Evolutionary conservation across 30 jellyfish, hydroid and myxozoan species (phyloP).

Genomic region (Chironex yamaguchii): DNA sequence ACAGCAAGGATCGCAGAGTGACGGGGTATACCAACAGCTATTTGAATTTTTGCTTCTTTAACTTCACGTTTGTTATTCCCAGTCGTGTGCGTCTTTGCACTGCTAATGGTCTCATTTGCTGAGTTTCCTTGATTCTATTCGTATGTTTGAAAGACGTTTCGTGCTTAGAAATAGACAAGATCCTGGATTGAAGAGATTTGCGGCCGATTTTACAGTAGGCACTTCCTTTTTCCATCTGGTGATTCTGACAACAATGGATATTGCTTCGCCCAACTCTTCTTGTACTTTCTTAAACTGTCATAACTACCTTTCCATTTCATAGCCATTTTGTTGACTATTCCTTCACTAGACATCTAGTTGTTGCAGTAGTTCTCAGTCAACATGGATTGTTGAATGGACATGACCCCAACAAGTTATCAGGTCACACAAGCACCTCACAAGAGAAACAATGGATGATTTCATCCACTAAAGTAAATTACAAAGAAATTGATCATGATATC

Average conservation of each 20-base stretch:
- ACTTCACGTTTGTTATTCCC: conserved; percentile 35
- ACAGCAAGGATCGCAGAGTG: conserved; percentile 74
- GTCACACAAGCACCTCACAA: conserved; percentile 33
- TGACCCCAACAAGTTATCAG: neutral
- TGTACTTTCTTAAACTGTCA: conserved; percentile 32
- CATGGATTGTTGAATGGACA: neutral
- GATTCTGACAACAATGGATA: conserved; percentile 62
- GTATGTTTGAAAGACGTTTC: conserved; percentile 26
- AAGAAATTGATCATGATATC: neutral
- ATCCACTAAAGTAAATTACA: neutral
- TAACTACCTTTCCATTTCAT: conserved; percentile 51
- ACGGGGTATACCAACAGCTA: conserved; percentile 74
- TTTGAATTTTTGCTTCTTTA: conserved; percentile 61
- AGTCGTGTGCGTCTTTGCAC: conserved; percentile 31
- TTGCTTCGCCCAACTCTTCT: conserved; percentile 58
- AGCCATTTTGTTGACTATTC: conserved; percentile 33
- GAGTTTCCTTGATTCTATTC: conserved; percentile 15
- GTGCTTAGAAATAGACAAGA: conserved; percentile 49
- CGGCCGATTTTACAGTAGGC: conserved; percentile 48
- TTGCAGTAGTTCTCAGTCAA: neutral
- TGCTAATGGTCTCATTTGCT: conserved; percentile 48
- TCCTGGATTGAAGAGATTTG: conserved; percentile 32
- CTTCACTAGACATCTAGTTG: no score
- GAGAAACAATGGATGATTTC: conserved; percentile 25
- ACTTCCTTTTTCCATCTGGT: conserved; percentile 53